Evolutionary conservation across 2,113 vertebrate species (phyloP).

Genomic region (Leiothrix lutea): DNA sequence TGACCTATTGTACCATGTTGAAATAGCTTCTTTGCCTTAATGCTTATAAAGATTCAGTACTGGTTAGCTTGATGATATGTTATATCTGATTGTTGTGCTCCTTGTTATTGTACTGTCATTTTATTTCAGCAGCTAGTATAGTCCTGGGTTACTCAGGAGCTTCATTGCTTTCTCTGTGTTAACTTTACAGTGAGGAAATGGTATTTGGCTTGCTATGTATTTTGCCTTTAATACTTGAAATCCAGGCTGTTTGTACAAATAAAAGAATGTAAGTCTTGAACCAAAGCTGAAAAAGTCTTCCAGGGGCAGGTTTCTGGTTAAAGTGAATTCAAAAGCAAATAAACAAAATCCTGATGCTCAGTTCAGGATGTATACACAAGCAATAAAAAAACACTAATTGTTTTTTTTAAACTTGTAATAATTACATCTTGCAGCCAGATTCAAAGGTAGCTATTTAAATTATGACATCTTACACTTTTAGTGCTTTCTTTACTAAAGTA

Average conservation of each 20-base stretch:
- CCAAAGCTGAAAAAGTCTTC: background rate
- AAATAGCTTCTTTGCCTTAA: background rate
- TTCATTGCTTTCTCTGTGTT: background rate
- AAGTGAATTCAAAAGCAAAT: background rate
- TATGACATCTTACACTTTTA: background rate
- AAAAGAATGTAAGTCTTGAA: background rate
- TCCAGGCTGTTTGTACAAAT: background rate
- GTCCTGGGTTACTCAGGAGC: background rate
- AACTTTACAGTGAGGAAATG: background rate
- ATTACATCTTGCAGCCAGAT: background rate
- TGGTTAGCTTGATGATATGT: background rate
- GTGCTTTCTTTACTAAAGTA: background rate
- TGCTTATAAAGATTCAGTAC: background rate
- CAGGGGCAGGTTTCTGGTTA: background rate
- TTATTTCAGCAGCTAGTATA: background rate
- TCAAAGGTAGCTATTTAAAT: background rate
- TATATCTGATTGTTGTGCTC: background rate
- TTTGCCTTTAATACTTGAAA: background rate
- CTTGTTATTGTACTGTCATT: background rate
- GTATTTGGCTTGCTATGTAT: background rate
- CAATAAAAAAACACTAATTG: background rate
- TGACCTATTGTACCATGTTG: background rate
- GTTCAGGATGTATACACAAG: background rate
- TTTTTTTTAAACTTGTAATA: background rate
- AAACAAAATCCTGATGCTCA: background rate